A percentile compares a stretch with the other conserved stretches of the same genome.
Conservation (phyloP, 1,140 invertebrate genomes). For the Probaryconus sp. region DNA sequence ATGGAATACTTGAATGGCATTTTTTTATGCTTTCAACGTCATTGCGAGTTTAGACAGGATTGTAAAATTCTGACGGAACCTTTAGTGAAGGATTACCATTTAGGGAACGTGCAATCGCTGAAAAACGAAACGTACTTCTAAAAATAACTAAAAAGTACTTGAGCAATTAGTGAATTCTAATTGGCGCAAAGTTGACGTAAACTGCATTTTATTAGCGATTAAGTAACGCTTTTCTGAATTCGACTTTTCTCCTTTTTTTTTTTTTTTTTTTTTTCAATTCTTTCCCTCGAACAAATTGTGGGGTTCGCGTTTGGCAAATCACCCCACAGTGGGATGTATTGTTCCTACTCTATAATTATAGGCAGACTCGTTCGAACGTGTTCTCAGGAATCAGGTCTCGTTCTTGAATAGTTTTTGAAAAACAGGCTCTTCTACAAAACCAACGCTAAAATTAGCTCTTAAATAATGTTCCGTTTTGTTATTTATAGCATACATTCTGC, state of each 20-base stretch:
- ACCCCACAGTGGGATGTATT: slow-evolving; percentile 39
- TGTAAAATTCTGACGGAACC: too few species aligned
- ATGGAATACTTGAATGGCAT: slow-evolving; percentile 7
- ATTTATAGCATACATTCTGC: slow-evolving; percentile 11
- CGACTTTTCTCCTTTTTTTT: slow-evolving; percentile 13
- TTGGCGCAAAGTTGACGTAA: too few species aligned
- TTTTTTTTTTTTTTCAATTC: too few species aligned
- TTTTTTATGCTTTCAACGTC: too few species aligned
- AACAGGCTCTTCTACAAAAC: slow-evolving; percentile 48
- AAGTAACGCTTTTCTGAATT: slow-evolving; percentile 26
- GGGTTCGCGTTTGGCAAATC: slow-evolving; percentile 39
- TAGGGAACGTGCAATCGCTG: too few species aligned
- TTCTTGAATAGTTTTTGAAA: slow-evolving; percentile 44
- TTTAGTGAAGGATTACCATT: too few species aligned
- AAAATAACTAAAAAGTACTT: too few species aligned
- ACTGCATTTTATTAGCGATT: slow-evolving; percentile 13
- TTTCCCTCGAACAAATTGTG: slow-evolving; percentile 28
- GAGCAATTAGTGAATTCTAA: too few species aligned
- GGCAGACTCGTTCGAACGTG: slow-evolving; percentile 51
- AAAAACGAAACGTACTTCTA: too few species aligned
- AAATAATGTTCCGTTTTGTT: slow-evolving; percentile 17
- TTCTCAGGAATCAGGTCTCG: slow-evolving; percentile 50
- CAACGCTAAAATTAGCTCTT: slow-evolving; percentile 12
- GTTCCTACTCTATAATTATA: slow-evolving; percentile 57
- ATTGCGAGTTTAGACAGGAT: too few species aligned